Evolutionary conservation across 2,888 invertebrate genomes (phyloP), one percentile per base, ranked within the genome.

Genomic region (Lumbricus terrestris): DNA sequence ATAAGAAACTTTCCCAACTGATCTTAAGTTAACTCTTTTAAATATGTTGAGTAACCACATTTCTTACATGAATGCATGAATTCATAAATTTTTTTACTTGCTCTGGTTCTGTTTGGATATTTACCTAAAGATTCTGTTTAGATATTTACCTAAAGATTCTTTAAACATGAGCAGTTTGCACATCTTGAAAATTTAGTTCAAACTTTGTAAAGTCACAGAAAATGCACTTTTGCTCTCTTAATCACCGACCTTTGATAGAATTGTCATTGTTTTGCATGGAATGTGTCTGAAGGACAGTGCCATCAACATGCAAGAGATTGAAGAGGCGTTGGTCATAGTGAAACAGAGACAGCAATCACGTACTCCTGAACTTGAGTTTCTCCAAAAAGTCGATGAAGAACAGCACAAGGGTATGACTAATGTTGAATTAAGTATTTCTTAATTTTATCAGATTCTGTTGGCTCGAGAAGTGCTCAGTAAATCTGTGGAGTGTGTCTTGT

Each of bases 281-380:
- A 69, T 69, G n/a, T 90, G 92, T 88, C n/a, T 85, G 34, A 34
- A 95, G 95, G 95, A 95, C 91, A 94, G 94, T 93, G 94, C 94
- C 40, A 93, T 95, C 89, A 94, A 95, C 91, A 93, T 95, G 91
- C 93, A 93, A 40, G 95, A 95, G 92, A 93, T 95, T 34, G 95
- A 95, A 91, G 95, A 95, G 91, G 95, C 95, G 2, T 90, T 95
- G 47, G 93, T 94, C 82, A 91, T 95, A 33, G 94, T 95, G 16
- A 95, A 95, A 91, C 94, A 94, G 91, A 93, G 94, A 91, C 94
- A 94, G 90, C 93, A 94, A 90, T 92, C 93, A 88, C 92, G 93
- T 37, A 93, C 93, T 16, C 94, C 94, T 15, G 94, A 94, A 33
- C 90, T 93, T 34, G 92, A 93, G 82, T 95, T 95, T 92, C 92